Conservation (phyloP, 1,140 invertebrate genomes). For the Protaetia brevitarsis region DNA sequence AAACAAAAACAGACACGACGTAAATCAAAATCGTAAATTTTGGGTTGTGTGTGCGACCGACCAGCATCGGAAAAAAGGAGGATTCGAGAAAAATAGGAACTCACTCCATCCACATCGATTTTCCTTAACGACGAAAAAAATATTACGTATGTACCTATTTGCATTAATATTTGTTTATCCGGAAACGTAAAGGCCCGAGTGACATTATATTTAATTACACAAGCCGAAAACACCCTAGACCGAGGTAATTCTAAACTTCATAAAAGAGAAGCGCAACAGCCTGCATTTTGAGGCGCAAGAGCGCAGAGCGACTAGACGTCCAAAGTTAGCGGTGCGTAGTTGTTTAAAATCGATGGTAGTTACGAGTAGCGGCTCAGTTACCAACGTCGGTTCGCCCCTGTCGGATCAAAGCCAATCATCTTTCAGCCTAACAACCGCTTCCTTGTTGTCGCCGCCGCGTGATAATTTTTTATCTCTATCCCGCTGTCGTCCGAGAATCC, state of each 20-base stretch:
- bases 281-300: slow-evolving; percentile 21
- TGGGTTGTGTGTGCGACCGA: slow-evolving; percentile 1
- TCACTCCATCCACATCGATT: slow-evolving; percentile 6
- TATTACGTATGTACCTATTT: not conserved
- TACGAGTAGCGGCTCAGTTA: slow-evolving; percentile 32
- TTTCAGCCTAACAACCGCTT: not conserved
- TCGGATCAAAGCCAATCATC: slow-evolving; percentile 21
- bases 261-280: slow-evolving; percentile 24
- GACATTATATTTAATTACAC: not conserved
- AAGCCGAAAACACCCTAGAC: not conserved
- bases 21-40: slow-evolving; percentile 17
- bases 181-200: not conserved
- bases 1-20: slow-evolving; percentile 9
- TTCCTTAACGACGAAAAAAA: not conserved
- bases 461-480: slow-evolving; percentile 15
- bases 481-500: not conserved
- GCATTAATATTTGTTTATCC: not conserved
- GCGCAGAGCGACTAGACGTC: slow-evolving; percentile 27
- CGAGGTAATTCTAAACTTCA: slow-evolving; percentile 20
- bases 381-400: slow-evolving; percentile 27
- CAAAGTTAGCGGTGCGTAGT: slow-evolving; percentile 27
- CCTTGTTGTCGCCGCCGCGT: slow-evolving; percentile 20
- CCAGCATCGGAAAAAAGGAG: slow-evolving; percentile 5
- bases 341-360: slow-evolving; percentile 35
- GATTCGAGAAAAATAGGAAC: not conserved